Evolutionary conservation across 2,113 vertebrate species (phyloP).

Genomic region (Ovibos moschatus): DNA sequence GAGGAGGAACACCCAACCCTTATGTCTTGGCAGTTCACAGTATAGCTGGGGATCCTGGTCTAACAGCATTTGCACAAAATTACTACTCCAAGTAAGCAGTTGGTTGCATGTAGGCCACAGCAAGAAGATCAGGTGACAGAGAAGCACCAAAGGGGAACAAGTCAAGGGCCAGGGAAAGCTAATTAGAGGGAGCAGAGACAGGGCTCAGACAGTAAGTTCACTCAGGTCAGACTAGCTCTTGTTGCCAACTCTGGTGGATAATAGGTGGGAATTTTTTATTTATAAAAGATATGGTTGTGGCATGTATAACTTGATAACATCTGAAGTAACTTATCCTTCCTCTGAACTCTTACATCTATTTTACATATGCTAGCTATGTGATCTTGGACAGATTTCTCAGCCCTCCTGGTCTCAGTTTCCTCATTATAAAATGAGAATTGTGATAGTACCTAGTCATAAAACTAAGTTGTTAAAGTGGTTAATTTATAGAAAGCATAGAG

Average conservation of each 20-base stretch:
- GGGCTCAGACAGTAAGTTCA: too few relatives aligned
- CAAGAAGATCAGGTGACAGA: background rate
- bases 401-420: background rate
- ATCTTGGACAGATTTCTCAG: background rate
- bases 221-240: background rate
- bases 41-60: background rate
- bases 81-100: background rate
- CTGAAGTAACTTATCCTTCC: background rate
- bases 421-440: background rate
- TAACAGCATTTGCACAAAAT: background rate
- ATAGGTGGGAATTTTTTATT: background rate
- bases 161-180: background rate
- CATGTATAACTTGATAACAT: background rate
- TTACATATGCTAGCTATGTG: background rate
- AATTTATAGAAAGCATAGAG: background rate
- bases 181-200: background rate
- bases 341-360: background rate
- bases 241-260: background rate
- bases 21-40: background rate
- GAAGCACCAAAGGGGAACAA: background rate
- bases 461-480: background rate
- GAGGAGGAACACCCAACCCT: background rate
- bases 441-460: background rate
- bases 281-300: background rate
- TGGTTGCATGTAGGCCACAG: background rate